A percentile compares a stretch with the other conserved stretches of the same genome.
These are phyloP conservation scores for Trigoniulus corallinus DNA, from an alignment of 1,140 invertebrate species.

Conservation along the genomic window DNA sequence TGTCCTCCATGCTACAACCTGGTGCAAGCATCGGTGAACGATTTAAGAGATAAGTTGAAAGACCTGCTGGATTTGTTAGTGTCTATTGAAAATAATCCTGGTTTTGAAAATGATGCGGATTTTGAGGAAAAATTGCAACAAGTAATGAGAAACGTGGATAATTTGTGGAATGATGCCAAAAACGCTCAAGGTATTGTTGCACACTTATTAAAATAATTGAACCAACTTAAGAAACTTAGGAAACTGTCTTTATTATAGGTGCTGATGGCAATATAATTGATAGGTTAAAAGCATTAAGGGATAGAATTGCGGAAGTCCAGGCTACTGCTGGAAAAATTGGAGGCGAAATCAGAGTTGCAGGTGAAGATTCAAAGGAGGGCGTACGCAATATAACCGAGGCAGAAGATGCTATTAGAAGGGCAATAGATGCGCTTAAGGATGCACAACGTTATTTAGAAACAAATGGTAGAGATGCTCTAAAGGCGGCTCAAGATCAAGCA, in stretches of 20 bases:
- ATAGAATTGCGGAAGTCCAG: constrained; percentile 44
- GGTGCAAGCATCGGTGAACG: constrained; percentile 67
- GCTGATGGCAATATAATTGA: constrained; percentile 37
- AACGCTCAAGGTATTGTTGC: constrained; percentile 37
- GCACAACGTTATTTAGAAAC: constrained; percentile 56
- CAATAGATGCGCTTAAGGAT: constrained; percentile 47
- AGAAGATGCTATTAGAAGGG: constrained; percentile 51
- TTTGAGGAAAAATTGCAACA: constrained; percentile 57
- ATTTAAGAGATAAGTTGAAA: constrained; percentile 54
- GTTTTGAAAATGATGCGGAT: constrained; percentile 62
- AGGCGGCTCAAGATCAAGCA: constrained; percentile 61
- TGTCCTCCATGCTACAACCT: constrained; percentile 88
- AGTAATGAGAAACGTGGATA: constrained; percentile 50
- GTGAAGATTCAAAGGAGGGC: constrained; percentile 40
- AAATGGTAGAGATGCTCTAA: constrained; percentile 57
- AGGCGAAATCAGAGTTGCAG: constrained; percentile 38
- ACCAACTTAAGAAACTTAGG: constrained; percentile 8
- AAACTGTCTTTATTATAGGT: constrained; percentile 8
- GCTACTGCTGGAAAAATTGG: constrained; percentile 20
- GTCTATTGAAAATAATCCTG: constrained; percentile 52
- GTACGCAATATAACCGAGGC: constrained; percentile 49
- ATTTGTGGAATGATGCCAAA: constrained; percentile 46
- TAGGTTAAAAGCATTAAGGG: constrained; percentile 45
- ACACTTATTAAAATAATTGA: constrained; percentile 13
- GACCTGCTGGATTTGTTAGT: constrained; percentile 50